Base-by-base conservation (phyloP, 2,888 invertebrate genomes). In the Acanthosepion pharaonis region DNA sequence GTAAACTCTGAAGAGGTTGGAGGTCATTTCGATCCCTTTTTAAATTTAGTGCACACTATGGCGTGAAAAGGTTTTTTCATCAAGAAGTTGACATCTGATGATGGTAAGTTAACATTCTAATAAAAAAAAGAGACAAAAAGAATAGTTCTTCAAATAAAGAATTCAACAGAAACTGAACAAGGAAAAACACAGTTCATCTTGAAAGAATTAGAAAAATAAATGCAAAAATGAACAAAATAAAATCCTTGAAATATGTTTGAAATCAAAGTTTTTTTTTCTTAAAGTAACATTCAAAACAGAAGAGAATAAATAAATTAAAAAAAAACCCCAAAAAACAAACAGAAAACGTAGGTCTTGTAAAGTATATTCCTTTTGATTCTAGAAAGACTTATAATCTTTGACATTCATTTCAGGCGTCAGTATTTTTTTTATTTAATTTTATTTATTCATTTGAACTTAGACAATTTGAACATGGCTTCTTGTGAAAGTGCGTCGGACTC, bases 401-500 rank as follows among this genome's bases (percentile, higher is more conserved):
- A 33, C 78, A 78, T 33, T 78, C 78, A 15, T n/a, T 33, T 78
- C n/a, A 78, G 33, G 78, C 78, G 78, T 78, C 78, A 78, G 3
- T 78, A 1, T 78, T 15, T 78, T 78, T 8, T 33, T 33, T 78
- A 4, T 78, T 78, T 78, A 9, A 33, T 78, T 78, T n/a, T n/a
- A n/a, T n/a, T 78, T 78, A 33, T 78, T 78, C 78, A 78, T 33
- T 78, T 78, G 78, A 78, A 33, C n/a, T 23, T n/a, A 6, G 15
- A n/a, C 18, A 78, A 28, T 78, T 78, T 78, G 78, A 78, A 78
- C n/a, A 33, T 33, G 18, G 78, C 3, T 78, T 78, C n/a, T n/a
- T 78, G n/a, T 78, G 78, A 78, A 78, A 78, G 78, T 78, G 78
- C 78, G 78, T n/a, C 78, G n/a, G n/a, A 78, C 78, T 33, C 33